phyloP scores from a whole-genome alignment of 2,797 vertebrate species.

The Pseudotriccus pelzelni region DNA sequence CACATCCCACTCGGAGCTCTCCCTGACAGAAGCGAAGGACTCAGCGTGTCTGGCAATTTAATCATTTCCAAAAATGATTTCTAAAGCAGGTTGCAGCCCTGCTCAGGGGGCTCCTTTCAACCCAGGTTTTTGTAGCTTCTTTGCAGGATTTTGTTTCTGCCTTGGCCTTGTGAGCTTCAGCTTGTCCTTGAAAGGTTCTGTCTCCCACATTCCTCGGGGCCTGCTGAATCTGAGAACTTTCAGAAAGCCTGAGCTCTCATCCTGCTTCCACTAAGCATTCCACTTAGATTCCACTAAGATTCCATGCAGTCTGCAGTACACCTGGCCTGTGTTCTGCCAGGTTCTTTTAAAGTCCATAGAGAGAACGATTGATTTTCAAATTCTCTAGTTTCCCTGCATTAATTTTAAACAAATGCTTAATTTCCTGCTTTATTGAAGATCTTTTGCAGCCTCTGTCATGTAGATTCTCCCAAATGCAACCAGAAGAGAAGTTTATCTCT shows the following conservation, averaged over 20 bases:
- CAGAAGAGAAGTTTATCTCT: not conserved
- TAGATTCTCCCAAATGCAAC: not conserved
- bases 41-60: not conserved
- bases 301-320: not conserved
- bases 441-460: not conserved
- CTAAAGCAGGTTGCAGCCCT: not conserved
- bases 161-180: not conserved
- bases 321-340: not conserved
- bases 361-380: not conserved
- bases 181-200: not conserved
- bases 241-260: not conserved
- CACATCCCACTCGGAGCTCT: not conserved
- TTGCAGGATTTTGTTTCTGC: not conserved
- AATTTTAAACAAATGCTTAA: not conserved
- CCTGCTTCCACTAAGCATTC: not conserved
- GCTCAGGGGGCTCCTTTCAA: not conserved
- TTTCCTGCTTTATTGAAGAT: not conserved
- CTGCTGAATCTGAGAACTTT: not conserved
- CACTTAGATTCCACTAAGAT: not conserved
- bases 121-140: not conserved
- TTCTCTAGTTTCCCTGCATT: not conserved
- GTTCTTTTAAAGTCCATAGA: not conserved
- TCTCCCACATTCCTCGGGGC: not conserved
- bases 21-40: not conserved
- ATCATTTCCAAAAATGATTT: not conserved